phyloP scores from a whole-genome alignment of 2,797 vertebrate species.

The Thaleichthys pacificus region DNA sequence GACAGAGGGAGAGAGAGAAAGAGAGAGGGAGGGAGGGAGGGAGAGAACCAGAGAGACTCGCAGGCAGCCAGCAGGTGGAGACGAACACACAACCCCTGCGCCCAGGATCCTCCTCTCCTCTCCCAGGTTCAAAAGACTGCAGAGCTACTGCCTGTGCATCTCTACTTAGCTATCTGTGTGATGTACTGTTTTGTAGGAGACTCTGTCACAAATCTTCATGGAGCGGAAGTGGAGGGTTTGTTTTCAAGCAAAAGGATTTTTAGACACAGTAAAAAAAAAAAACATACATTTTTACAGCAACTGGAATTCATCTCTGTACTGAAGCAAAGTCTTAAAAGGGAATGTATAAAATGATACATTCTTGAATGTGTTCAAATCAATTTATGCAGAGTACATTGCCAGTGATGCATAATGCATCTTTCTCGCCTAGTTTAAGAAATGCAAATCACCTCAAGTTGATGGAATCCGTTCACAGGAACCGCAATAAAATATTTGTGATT shows the following conservation, averaged over 20 bases:
- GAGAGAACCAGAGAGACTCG: too few relatives aligned
- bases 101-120: too few relatives aligned
- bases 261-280: conserved; percentile 26
- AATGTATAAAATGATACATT: conserved; percentile 48
- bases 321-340: conserved; percentile 40
- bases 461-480: conserved; percentile 50
- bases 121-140: too few relatives aligned
- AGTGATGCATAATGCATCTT: conserved; percentile 64
- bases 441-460: conserved; percentile 67
- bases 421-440: conserved; percentile 64
- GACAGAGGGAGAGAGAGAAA: too few relatives aligned
- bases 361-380: conserved; percentile 52
- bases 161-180: neutral
- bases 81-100: too few relatives aligned
- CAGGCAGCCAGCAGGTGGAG: too few relatives aligned
- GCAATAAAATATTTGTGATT: conserved; percentile 66
- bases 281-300: conserved; percentile 18
- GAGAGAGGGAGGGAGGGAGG: too few relatives aligned
- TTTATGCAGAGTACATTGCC: conserved; percentile 60
- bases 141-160: neutral
- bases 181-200: neutral
- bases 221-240: too few relatives aligned
- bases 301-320: conserved; percentile 25
- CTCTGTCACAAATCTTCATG: too few relatives aligned
- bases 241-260: neutral